Conservation (phyloP, 2,113 vertebrate species). For the Misgurnus anguillicaudatus region DNA sequence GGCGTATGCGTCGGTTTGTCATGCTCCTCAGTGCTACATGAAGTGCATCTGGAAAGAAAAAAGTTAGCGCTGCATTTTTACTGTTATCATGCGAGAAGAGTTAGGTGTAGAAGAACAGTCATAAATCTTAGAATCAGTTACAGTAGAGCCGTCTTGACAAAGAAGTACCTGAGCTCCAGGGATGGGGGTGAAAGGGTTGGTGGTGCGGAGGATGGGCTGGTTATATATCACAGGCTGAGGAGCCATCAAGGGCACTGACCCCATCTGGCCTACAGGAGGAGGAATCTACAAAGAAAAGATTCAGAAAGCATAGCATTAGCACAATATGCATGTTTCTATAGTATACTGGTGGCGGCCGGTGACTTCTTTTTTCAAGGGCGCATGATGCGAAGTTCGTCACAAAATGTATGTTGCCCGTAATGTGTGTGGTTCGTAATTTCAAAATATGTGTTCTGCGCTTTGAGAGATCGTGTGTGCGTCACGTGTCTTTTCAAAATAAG, state of each 20-base stretch:
- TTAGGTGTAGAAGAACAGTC: neutral
- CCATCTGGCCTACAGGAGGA: constrained; percentile 85
- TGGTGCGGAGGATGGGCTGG: constrained; percentile 83
- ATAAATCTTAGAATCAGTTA: neutral
- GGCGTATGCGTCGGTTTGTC: constrained; percentile 52
- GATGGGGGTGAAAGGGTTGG: constrained; percentile 82
- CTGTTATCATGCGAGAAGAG: constrained; percentile 13
- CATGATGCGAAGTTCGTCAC: too few species aligned
- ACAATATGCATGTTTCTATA: neutral
- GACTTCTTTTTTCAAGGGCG: too few species aligned
- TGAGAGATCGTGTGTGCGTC: too few species aligned
- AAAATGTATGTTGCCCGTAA: too few species aligned
- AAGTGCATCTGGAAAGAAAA: constrained; percentile 89
- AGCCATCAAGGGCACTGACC: constrained; percentile 81
- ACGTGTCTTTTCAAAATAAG: too few species aligned
- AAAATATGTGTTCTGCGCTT: too few species aligned
- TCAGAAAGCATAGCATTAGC: neutral
- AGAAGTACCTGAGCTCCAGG: constrained; percentile 82
- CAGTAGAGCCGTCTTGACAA: neutral
- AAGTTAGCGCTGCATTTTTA: neutral
- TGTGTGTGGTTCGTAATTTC: too few species aligned
- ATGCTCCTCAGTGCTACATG: constrained; percentile 79
- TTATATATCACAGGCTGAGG: constrained; percentile 85
- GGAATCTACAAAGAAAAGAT: constrained; percentile 74
- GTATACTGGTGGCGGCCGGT: too few species aligned